phyloP scores from a whole-genome alignment of 2,888 invertebrate genomes.

The Alloscopus bannaensis region DNA sequence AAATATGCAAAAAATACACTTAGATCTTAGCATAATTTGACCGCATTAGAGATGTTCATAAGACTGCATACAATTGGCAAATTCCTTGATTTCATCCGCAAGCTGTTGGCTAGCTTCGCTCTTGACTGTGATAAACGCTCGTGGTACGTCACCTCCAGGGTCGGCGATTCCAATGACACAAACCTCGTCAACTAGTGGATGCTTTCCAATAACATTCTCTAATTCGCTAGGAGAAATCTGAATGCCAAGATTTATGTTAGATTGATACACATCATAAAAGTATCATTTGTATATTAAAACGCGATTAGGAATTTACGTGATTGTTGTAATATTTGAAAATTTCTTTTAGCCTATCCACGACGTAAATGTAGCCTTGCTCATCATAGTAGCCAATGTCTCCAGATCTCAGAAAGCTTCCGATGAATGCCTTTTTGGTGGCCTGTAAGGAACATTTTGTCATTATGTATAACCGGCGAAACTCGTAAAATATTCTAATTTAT shows the following conservation, averaged over 20 bases:
- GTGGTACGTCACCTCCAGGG: slow-evolving; percentile 68
- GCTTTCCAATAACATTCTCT: slow-evolving; percentile 67
- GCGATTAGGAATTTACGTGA: slow-evolving; percentile 66
- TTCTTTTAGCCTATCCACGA: slow-evolving; percentile 70
- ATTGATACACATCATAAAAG: neutral
- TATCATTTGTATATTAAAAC: neutral
- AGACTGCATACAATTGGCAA: slow-evolving; percentile 56
- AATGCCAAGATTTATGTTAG: neutral
- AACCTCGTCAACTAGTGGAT: slow-evolving; percentile 68
- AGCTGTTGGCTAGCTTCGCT: neutral
- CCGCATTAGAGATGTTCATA: neutral
- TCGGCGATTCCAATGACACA: slow-evolving; percentile 70
- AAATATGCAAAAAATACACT: neutral
- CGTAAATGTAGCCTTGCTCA: slow-evolving; percentile 56
- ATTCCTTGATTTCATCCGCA: slow-evolving; percentile 62
- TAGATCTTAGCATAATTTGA: neutral
- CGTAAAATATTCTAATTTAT: neutral
- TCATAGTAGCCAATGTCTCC: slow-evolving; percentile 69
- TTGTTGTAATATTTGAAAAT: slow-evolving; percentile 68
- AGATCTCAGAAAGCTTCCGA: slow-evolving; percentile 61
- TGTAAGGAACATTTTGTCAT: slow-evolving; percentile 18
- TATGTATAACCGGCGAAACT: neutral
- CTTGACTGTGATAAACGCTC: slow-evolving; percentile 62
- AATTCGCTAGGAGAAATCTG: slow-evolving; percentile 72
- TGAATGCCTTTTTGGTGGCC: slow-evolving; percentile 49